These are phyloP conservation scores for Willisornis vidua DNA, from an alignment of 2,113 vertebrate genomes.

Conservation along the genomic window DNA sequence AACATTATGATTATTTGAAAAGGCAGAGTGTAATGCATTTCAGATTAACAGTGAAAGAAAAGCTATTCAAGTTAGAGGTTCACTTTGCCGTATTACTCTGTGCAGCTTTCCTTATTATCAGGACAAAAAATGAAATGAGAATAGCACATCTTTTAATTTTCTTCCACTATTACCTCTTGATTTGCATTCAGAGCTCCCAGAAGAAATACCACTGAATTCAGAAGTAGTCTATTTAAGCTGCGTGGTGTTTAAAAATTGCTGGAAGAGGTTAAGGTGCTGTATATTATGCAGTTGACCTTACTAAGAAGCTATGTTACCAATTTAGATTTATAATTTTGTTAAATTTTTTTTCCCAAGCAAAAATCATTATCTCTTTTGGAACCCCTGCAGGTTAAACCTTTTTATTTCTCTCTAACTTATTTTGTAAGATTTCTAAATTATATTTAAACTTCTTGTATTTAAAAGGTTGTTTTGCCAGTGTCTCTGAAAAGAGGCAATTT, in stretches of 20 bases:
- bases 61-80: slow-evolving; percentile 66
- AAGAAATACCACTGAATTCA: slow-evolving; percentile 74
- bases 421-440: slow-evolving; percentile 66
- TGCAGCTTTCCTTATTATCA: slow-evolving; percentile 71
- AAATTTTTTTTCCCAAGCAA: slow-evolving; percentile 57
- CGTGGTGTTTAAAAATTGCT: slow-evolving; percentile 70
- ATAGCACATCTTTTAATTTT: slow-evolving; percentile 77
- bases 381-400: slow-evolving; percentile 64
- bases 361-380: slow-evolving; percentile 71
- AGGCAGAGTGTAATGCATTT: slow-evolving; percentile 68
- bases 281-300: slow-evolving; percentile 70
- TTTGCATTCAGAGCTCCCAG: slow-evolving; percentile 75
- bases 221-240: slow-evolving; percentile 74
- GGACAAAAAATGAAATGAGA: slow-evolving; percentile 72
- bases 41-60: slow-evolving; percentile 69
- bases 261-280: slow-evolving; percentile 68
- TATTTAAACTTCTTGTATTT: slow-evolving; percentile 64
- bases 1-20: slow-evolving; percentile 67
- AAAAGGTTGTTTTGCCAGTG: slow-evolving; percentile 44
- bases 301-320: slow-evolving; percentile 72
- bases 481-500: background rate
- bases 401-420: slow-evolving; percentile 69
- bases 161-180: slow-evolving; percentile 72
- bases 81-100: slow-evolving; percentile 50
- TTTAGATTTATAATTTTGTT: slow-evolving; percentile 74